Base-by-base conservation (phyloP, 1,140 invertebrate species). In the Drosophila grimshawi region DNA sequence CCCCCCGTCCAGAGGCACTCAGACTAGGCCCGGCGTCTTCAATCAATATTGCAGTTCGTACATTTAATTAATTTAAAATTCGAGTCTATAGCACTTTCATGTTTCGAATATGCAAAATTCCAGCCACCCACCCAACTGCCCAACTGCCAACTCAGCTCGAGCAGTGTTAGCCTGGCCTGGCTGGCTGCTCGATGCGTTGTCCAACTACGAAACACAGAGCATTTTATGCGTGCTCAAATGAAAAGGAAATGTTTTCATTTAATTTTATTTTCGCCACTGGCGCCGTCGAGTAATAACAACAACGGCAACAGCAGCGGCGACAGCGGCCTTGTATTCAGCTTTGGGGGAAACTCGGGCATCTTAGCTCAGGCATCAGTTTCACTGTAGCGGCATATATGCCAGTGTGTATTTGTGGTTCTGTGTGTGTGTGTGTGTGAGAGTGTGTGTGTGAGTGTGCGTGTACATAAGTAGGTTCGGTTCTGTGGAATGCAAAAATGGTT, bases 161-260 rank as follows among this genome's bases (percentile, higher is more conserved):
- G 10, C 30, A 46, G 32, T 43, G 64, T 57, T 60, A 53, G 52
- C 43, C n/a, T 39, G 63, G 35, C 52, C 10, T 56, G 52, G 30
- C 51, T 66, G 55, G 39, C 41, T 57, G 56, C 33, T 45, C 46
- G 51, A 63, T 39, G 52, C 11, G 63, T 39, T 64, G 68, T 56
- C 46, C 56, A 48, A 48, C 76, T 19, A 19, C 19, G 49, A 35
- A 45, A 67, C 53, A 64, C 46, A 57, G 66, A 41, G 45, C 76
- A 73, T 80, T 80, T 83, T 61, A 75, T 89, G 85, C 85, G 80
- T 83, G 80, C 80, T 75, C 76, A 89, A 89, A 88, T 88, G 85
- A 90, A 89, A 90, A 81, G 81, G 86, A 89, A 89, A 90, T 89
- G 86, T 91, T 91, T 86, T 91, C 89, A 75, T 91, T 91, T 91